phyloP scores from a whole-genome alignment of 92 coral and sea anemone species.

The Paragorgia papillata region DNA sequence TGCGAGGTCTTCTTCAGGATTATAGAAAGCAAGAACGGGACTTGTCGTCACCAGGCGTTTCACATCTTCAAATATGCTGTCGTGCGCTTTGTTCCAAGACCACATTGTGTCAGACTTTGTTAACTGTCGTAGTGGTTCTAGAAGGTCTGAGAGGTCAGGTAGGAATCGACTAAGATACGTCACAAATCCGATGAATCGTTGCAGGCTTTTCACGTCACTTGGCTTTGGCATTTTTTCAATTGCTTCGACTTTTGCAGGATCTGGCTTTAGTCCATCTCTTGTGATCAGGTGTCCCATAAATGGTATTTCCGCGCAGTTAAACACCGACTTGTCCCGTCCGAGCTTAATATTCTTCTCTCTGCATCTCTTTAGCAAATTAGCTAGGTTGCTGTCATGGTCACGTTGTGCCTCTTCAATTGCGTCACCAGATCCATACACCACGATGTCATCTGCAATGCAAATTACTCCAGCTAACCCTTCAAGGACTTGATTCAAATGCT shows the following conservation, averaged over 20 bases:
- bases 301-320: slow-evolving; percentile 9
- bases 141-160: slow-evolving; percentile 37
- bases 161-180: slow-evolving; percentile 33
- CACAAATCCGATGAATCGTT: slow-evolving; percentile 39
- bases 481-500: too few relatives aligned
- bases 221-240: slow-evolving; percentile 37
- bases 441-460: too few relatives aligned
- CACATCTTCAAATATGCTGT: slow-evolving; percentile 23
- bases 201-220: slow-evolving; percentile 19
- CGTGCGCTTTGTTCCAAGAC: slow-evolving; percentile 41
- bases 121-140: slow-evolving; percentile 32
- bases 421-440: too few relatives aligned
- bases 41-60: slow-evolving; percentile 15
- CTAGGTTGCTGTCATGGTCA: too few relatives aligned
- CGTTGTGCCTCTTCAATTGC: too few relatives aligned
- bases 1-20: slow-evolving; percentile 30
- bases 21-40: slow-evolving; percentile 43
- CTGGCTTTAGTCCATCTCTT: slow-evolving; percentile 43
- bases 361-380: too few relatives aligned
- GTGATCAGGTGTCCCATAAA: slow-evolving; percentile 47
- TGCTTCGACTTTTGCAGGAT: background rate
- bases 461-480: too few relatives aligned
- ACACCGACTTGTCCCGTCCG: slow-evolving; percentile 28
- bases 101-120: slow-evolving; percentile 15
- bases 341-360: slow-evolving; percentile 26